A percentile compares a stretch with the other conserved stretches of the same genome.
These are phyloP conservation scores for Lagopus leucura DNA, from an alignment of 2,113 vertebrate species.

Conservation along the genomic window DNA sequence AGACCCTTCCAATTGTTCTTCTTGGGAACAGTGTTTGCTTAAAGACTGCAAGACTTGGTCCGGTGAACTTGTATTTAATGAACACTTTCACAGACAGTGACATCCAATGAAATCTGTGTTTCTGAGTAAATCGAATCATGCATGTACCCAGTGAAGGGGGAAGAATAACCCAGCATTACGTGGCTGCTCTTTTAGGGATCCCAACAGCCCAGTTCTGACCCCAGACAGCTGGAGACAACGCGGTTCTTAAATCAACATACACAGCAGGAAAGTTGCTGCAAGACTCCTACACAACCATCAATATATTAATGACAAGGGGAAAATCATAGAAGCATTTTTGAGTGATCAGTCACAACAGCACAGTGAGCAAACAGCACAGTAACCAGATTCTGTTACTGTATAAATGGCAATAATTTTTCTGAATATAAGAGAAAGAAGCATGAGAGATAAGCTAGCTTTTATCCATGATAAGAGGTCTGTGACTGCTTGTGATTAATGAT, in stretches of 20 bases:
- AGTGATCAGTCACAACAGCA: background rate
- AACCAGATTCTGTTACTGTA: background rate
- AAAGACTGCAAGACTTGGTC: background rate
- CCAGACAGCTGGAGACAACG: background rate
- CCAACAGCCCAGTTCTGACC: background rate
- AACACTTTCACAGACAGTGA: background rate
- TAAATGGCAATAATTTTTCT: background rate
- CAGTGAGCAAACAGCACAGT: background rate
- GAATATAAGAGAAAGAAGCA: background rate
- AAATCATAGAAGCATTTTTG: background rate
- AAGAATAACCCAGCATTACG: rapidly evolving
- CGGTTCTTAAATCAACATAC: rapidly evolving
- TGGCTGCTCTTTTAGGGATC: background rate
- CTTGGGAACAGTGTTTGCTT: background rate
- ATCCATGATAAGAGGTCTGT: background rate
- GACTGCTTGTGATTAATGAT: background rate
- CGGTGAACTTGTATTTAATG: background rate
- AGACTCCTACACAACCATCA: background rate
- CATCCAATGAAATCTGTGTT: background rate
- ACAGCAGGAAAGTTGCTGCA: background rate
- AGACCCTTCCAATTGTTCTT: background rate
- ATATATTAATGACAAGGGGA: background rate
- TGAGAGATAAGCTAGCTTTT: background rate
- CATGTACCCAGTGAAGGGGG: background rate
- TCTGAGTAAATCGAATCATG: background rate